phyloP scores from a whole-genome alignment of 2,113 vertebrate species.

The Melanerpes aurifrons region DNA sequence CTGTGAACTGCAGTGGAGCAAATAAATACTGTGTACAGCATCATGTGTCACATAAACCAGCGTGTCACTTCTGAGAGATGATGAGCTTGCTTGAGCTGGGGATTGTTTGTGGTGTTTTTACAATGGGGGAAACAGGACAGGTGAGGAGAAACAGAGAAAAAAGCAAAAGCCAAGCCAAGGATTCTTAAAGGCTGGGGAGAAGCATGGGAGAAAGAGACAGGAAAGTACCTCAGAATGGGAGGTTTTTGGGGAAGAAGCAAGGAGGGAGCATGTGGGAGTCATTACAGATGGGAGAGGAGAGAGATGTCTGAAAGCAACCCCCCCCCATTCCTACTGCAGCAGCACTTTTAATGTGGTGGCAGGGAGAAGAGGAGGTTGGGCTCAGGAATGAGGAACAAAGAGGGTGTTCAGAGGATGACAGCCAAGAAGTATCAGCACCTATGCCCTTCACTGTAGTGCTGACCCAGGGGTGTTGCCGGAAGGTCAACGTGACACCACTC shows the following conservation, averaged over 20 bases:
- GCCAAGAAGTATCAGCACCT: neutral
- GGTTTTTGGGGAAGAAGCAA: neutral
- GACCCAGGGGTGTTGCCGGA: neutral
- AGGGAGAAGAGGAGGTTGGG: neutral
- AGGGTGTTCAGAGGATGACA: neutral
- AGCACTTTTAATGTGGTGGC: neutral
- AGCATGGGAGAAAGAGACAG: neutral
- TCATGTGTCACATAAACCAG: neutral
- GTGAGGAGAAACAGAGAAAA: neutral
- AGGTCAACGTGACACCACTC: neutral
- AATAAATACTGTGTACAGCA: slow-evolving; percentile 74
- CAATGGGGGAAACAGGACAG: neutral
- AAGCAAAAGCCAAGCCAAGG: neutral
- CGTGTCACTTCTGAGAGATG: neutral
- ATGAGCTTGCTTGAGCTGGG: neutral
- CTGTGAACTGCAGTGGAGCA: slow-evolving; percentile 69
- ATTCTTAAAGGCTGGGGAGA: neutral
- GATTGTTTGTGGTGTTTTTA: neutral
- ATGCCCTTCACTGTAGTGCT: neutral
- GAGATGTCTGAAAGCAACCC: neutral
- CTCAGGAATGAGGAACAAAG: neutral
- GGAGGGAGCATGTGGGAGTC: neutral
- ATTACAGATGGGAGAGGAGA: neutral
- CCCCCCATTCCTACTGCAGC: neutral
- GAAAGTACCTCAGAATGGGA: neutral